phyloP scores from a whole-genome alignment of 2,888 invertebrate genomes.

The Poecilobothrus nobilitatus region DNA sequence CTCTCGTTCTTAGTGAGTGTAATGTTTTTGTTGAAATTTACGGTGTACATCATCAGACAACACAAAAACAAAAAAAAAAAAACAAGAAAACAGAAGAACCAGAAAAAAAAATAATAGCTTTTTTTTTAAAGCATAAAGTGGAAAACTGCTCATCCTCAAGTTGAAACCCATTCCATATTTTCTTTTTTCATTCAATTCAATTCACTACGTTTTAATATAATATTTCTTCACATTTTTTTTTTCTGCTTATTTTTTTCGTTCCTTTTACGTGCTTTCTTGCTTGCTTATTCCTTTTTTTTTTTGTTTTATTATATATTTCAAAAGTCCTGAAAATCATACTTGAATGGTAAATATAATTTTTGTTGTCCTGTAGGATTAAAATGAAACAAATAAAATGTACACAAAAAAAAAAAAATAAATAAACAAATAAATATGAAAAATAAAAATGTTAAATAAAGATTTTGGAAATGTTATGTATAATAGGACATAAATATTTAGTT shows the following conservation, averaged over 20 bases:
- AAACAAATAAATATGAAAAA: too few relatives aligned
- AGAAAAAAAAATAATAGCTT: neutral
- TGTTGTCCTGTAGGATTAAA: conserved; percentile 1
- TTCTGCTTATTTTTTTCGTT: neutral
- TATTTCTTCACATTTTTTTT: neutral
- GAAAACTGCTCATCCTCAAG: neutral
- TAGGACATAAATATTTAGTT: too few relatives aligned
- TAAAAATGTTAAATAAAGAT: too few relatives aligned
- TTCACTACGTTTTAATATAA: neutral
- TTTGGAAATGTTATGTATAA: too few relatives aligned
- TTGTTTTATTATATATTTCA: neutral
- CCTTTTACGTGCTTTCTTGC: neutral
- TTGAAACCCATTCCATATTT: too few relatives aligned
- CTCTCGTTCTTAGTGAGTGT: neutral
- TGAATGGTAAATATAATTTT: conserved; percentile 3
- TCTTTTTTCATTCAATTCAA: too few relatives aligned
- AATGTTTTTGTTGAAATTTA: neutral
- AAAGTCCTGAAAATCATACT: neutral
- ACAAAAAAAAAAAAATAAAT: too few relatives aligned
- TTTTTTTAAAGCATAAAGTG: neutral
- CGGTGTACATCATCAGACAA: too few relatives aligned
- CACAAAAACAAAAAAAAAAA: too few relatives aligned
- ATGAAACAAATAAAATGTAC: neutral
- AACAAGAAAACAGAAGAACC: neutral
- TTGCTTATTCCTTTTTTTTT: neutral